phyloP scores from a whole-genome alignment of 2,888 invertebrate genomes.

The Amphimallon solstitiale region DNA sequence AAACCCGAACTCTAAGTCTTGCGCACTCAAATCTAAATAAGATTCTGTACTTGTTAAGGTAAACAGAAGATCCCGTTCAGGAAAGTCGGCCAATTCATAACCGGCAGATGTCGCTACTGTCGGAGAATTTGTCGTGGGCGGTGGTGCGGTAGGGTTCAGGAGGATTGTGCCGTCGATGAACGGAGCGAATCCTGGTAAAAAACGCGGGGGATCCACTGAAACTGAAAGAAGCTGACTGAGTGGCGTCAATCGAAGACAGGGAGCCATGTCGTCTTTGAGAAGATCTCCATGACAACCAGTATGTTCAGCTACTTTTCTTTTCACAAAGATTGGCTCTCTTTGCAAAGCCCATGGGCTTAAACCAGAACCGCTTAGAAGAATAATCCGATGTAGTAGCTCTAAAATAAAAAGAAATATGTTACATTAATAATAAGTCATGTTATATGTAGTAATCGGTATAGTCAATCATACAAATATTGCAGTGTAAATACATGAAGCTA shows the following conservation, averaged over 20 bases:
- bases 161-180: conserved; percentile 92
- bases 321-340: conserved; percentile 83
- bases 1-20: conserved; percentile 90
- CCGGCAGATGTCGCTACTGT: conserved; percentile 78
- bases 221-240: conserved; percentile 79
- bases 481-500: too few relatives aligned
- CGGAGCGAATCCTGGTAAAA: conserved; percentile 92
- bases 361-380: conserved; percentile 89
- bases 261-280: conserved; percentile 83
- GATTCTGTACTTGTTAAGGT: conserved; percentile 86
- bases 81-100: conserved; percentile 83
- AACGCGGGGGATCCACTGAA: conserved; percentile 81
- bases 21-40: conserved; percentile 82
- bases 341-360: conserved; percentile 93
- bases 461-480: too few relatives aligned
- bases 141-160: conserved; percentile 67
- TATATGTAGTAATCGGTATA: too few relatives aligned
- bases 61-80: conserved; percentile 83
- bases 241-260: conserved; percentile 83
- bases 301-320: conserved; percentile 82
- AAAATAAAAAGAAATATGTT: conserved; percentile 57
- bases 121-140: conserved; percentile 66
- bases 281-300: conserved; percentile 86
- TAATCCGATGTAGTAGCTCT: conserved; percentile 89
- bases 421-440: neutral